Conservation (phyloP, 1,140 invertebrate species). For the Bombus polaris region DNA sequence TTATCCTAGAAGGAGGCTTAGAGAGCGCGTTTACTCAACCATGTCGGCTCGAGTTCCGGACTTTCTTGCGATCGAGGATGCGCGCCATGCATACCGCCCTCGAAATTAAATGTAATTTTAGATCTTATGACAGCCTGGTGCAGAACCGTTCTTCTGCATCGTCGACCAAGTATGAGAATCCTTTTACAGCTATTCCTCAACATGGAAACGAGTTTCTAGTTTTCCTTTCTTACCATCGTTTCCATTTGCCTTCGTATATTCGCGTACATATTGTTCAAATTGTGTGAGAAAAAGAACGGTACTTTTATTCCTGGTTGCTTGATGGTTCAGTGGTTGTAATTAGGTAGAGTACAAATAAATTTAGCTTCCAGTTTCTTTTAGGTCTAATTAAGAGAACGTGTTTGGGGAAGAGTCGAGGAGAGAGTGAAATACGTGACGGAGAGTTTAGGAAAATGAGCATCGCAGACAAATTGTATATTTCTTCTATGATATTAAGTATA, state of each 20-base stretch:
- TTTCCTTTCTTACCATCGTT: conserved; percentile 2
- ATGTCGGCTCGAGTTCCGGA: conserved; percentile 58
- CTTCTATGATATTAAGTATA: no score
- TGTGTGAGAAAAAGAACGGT: background rate
- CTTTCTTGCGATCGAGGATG: conserved; percentile 62
- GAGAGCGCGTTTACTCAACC: conserved; percentile 65
- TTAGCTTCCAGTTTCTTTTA: background rate
- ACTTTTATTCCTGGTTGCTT: no score
- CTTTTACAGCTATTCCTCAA: conserved; percentile 6
- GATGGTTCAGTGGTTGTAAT: background rate
- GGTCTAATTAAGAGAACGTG: background rate
- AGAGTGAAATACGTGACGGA: background rate
- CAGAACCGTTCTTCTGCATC: conserved; percentile 39
- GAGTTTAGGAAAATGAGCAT: background rate
- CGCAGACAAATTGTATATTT: background rate
- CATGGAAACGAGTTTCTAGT: conserved; percentile 36
- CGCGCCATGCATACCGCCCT: conserved; percentile 50
- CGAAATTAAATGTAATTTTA: conserved; percentile 67
- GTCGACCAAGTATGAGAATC: conserved; percentile 10
- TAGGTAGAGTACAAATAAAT: background rate
- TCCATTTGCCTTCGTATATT: background rate
- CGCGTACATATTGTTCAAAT: background rate
- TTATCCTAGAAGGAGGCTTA: conserved; percentile 41
- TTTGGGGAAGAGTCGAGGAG: background rate
- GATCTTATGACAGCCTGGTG: conserved; percentile 13